Percentiles rank a stretch among this genome's conserved stretches.
These are phyloP conservation scores for Turnix velox DNA, from an alignment of 2,113 vertebrate species.

Conservation along the genomic window DNA sequence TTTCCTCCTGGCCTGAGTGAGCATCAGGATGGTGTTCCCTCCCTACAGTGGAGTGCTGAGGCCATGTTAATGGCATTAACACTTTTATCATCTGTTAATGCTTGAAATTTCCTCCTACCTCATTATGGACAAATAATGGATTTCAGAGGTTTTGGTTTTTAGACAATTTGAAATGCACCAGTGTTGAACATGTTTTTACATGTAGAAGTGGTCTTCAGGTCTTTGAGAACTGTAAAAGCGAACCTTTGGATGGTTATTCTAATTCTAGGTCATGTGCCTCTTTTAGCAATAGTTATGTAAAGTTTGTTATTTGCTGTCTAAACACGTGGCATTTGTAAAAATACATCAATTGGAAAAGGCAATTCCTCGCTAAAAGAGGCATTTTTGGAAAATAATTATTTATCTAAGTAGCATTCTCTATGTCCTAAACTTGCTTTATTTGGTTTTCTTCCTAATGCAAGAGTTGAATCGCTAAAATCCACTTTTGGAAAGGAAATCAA, in stretches of 20 bases:
- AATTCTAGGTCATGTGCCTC: not conserved
- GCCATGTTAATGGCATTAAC: conserved; percentile 57
- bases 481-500: not conserved
- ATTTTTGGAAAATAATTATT: not conserved
- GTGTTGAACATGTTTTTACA: not conserved
- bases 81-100: conserved; percentile 38
- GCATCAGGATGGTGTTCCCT: conserved; percentile 46
- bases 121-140: not conserved
- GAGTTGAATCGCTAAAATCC: not conserved
- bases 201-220: not conserved
- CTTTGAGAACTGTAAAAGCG: not conserved
- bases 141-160: not conserved
- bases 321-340: not conserved
- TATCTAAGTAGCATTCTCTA: not conserved
- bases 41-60: conserved; percentile 14
- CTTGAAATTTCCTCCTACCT: conserved; percentile 31
- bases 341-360: not conserved
- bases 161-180: not conserved
- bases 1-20: not conserved
- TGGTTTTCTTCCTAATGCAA: not conserved
- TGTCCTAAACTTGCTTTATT: not conserved
- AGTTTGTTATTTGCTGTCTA: not conserved
- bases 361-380: not conserved
- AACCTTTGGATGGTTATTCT: not conserved
- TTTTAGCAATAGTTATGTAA: not conserved